phyloP scores from a whole-genome alignment of 2,888 invertebrate genomes.

The Cosmopolites sordidus region DNA sequence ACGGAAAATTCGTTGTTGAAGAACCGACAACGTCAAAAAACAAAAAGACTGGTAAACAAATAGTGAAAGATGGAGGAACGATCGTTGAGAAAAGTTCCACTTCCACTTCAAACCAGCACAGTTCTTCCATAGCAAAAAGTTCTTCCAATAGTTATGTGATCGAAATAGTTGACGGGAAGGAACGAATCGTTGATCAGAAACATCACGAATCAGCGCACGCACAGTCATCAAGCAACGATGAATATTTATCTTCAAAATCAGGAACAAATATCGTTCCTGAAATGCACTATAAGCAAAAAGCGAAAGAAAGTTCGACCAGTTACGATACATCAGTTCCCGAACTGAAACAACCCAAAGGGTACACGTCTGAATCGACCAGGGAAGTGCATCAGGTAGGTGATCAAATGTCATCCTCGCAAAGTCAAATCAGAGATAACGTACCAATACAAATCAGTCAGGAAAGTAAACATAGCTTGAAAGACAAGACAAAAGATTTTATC shows the following conservation, averaged over 20 bases:
- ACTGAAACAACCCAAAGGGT: constrained; percentile 41
- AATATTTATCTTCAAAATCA: constrained; percentile 53
- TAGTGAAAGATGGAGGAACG: constrained; percentile 24
- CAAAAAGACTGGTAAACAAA: constrained; percentile 27
- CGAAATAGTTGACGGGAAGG: constrained; percentile 63
- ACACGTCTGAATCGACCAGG: constrained; percentile 50
- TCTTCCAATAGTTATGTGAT: constrained; percentile 62
- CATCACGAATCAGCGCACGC: constrained; percentile 52
- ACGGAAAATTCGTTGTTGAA: constrained; percentile 50
- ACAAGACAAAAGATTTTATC: constrained; percentile 30
- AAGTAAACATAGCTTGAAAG: constrained; percentile 23
- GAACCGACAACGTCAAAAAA: constrained; percentile 37
- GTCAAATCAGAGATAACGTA: constrained; percentile 31
- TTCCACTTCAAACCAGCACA: constrained; percentile 51
- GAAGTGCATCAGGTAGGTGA: constrained; percentile 47
- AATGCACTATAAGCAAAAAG: constrained; percentile 53
- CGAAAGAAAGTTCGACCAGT: constrained; percentile 53
- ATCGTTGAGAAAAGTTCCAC: constrained; percentile 39
- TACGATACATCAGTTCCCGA: constrained; percentile 58
- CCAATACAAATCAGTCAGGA: constrained; percentile 11
- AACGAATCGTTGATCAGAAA: constrained; percentile 57
- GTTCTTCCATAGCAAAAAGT: constrained; percentile 56
- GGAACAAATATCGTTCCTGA: constrained; percentile 59
- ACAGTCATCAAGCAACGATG: constrained; percentile 45
- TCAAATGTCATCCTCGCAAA: constrained; percentile 35